These are phyloP conservation scores for Thereva unica DNA, from an alignment of 2,888 invertebrate species.

Conservation along the genomic window DNA sequence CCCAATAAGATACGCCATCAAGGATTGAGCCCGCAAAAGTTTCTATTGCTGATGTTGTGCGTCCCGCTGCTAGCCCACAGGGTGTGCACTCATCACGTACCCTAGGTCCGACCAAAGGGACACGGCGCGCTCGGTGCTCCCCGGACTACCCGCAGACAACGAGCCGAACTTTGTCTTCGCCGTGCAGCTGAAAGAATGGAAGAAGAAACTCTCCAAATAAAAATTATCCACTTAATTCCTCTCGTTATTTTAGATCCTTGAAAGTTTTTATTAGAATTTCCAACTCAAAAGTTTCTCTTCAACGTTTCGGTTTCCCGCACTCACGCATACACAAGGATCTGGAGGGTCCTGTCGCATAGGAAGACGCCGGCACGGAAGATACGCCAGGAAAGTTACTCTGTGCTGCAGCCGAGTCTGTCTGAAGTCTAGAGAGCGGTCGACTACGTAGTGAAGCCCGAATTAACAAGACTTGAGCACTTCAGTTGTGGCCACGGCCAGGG, in stretches of 20 bases:
- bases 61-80: constrained; percentile 12
- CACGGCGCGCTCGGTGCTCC: constrained; percentile 4
- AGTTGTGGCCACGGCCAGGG: constrained; percentile 4
- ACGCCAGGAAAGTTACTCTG: background rate
- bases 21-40: constrained; percentile 33
- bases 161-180: constrained; percentile 27
- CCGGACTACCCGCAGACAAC: constrained; percentile 14
- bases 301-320: constrained; percentile 30
- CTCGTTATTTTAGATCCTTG: constrained; percentile 46
- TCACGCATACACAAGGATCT: constrained; percentile 24
- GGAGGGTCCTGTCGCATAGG: background rate
- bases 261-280: constrained; percentile 40
- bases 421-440: background rate
- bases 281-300: constrained; percentile 29
- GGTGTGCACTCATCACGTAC: constrained; percentile 5
- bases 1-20: constrained; percentile 41
- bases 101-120: constrained; percentile 1
- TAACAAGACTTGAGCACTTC: constrained; percentile 12
- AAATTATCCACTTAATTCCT: constrained; percentile 46
- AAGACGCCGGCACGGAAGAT: background rate
- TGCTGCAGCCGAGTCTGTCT: background rate
- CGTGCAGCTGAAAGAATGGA: constrained; percentile 20
- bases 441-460: constrained; percentile 11
- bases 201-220: constrained; percentile 43
- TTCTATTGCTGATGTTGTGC: constrained; percentile 3